A percentile compares a stretch with the other conserved stretches of the same genome.
These are phyloP conservation scores for Osedax frankpressi DNA, from an alignment of 2,888 invertebrate genomes.

Conservation along the genomic window DNA sequence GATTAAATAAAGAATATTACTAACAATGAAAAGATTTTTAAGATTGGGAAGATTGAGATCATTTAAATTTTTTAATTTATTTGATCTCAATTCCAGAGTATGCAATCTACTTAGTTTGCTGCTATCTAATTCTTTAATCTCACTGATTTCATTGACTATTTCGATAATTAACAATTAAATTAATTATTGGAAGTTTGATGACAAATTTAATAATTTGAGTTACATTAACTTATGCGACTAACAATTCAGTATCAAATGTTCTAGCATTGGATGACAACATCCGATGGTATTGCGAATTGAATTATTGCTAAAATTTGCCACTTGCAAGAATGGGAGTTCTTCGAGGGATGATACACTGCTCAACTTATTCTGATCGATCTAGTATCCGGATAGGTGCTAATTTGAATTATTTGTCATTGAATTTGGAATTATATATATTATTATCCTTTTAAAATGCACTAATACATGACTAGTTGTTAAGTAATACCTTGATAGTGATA, in stretches of 20 bases:
- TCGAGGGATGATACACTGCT: constrained; percentile 34
- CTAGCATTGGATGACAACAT: constrained; percentile 43
- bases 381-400: too few relatives aligned
- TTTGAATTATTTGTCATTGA: too few relatives aligned
- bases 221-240: constrained; percentile 30
- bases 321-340: constrained; percentile 43
- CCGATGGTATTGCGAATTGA: constrained; percentile 40
- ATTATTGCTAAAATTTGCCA: constrained; percentile 43
- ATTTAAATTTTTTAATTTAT: constrained; percentile 39
- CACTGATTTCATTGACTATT: constrained; percentile 41
- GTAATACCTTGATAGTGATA: constrained; percentile 40
- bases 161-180: background rate
- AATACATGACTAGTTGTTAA: too few relatives aligned
- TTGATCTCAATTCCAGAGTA: constrained; percentile 42
- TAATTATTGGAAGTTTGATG: background rate
- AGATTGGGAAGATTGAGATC: constrained; percentile 42
- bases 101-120: constrained; percentile 36
- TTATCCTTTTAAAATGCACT: too few relatives aligned
- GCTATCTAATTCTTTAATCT: constrained; percentile 36
- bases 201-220: background rate
- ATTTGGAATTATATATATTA: too few relatives aligned
- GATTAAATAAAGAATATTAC: constrained; percentile 15
- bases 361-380: constrained; percentile 37
- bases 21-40: constrained; percentile 44
- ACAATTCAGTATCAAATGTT: constrained; percentile 43